Base-by-base conservation (phyloP, 2,797 vertebrate species). In the Lacerta viridis region DNA sequence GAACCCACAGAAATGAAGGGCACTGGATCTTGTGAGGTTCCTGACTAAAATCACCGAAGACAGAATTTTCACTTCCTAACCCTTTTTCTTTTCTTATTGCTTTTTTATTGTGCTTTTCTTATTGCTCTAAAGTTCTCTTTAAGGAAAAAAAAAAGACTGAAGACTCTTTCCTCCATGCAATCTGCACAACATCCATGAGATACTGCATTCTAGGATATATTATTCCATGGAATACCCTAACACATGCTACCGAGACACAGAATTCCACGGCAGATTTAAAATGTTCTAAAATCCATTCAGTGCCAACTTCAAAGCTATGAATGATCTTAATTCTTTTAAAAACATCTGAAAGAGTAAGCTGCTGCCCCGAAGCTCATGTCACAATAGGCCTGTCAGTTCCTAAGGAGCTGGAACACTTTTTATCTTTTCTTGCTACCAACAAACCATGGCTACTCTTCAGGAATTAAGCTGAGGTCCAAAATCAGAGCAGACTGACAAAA, bases 101-200 rank as follows among this genome's bases (percentile, higher is more conserved):
- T 80, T n/a, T n/a, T n/a, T n/a, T n/a, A n/a, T n/a, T n/a, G n/a
- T n/a, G n/a, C 27, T 17, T 69, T 88, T 61, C 33, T 50, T 82
- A 4, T 82, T 68, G 6, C 39, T 80, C 36, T 39, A 50, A 91
- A 91, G 88, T 13, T 17, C 1, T 23, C 2, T 17, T 0, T 0
- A 83, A 92, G 3, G n/a, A n/a, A 18, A 20, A 85, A 74, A 18
- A 18, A 75, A 80, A 80, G 80, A 7, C 1, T 4, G 0, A 18
- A 41, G 4, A n/a, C 9, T 0, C 0, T 11, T 75, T 46, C 36
- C 9, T 7, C 5, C 46, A 80, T 0, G 1, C 15, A 43, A 41
- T 20, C 20, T 66, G n/a, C 15, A 83, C 17, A 74, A 74, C 89
- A 46, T 1, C 25, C 72, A 72, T 64, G 41, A 29, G 43, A 1